phyloP scores from a whole-genome alignment of 1,140 invertebrate species.

The Drosophila yakuba region DNA sequence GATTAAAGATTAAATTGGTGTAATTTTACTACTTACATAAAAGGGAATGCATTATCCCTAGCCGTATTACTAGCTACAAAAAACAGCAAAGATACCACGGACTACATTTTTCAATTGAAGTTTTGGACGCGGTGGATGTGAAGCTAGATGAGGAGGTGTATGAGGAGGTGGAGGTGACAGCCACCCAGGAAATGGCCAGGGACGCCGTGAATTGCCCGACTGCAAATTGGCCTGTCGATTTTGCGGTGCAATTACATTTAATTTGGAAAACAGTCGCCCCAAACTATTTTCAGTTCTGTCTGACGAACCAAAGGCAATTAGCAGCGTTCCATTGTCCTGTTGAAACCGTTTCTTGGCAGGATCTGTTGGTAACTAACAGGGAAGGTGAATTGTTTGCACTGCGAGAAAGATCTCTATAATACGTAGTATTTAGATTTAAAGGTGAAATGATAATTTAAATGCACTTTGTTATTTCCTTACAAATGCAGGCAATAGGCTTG shows the following conservation, averaged over 20 bases:
- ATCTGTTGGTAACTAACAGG: neutral
- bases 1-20: neutral
- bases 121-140: neutral
- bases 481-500: too few relatives aligned
- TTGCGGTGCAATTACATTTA: slow-evolving; percentile 74
- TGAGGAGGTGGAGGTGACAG: slow-evolving; percentile 2
- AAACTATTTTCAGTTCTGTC: slow-evolving; percentile 41
- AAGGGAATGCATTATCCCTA: too few relatives aligned
- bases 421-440: too few relatives aligned
- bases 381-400: slow-evolving; percentile 31
- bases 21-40: too few relatives aligned
- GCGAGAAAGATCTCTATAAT: neutral
- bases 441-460: too few relatives aligned
- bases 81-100: too few relatives aligned
- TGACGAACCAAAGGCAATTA: slow-evolving; percentile 56
- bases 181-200: slow-evolving; percentile 16
- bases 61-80: too few relatives aligned
- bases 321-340: slow-evolving; percentile 49
- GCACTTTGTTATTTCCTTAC: too few relatives aligned
- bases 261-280: slow-evolving; percentile 62
- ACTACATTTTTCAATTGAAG: too few relatives aligned
- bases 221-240: slow-evolving; percentile 63
- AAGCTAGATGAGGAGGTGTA: neutral
- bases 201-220: slow-evolving; percentile 30
- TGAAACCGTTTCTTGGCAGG: slow-evolving; percentile 1